Evolutionary conservation across 2,888 invertebrate species (phyloP).

Genomic region (Biston stratarius): DNA sequence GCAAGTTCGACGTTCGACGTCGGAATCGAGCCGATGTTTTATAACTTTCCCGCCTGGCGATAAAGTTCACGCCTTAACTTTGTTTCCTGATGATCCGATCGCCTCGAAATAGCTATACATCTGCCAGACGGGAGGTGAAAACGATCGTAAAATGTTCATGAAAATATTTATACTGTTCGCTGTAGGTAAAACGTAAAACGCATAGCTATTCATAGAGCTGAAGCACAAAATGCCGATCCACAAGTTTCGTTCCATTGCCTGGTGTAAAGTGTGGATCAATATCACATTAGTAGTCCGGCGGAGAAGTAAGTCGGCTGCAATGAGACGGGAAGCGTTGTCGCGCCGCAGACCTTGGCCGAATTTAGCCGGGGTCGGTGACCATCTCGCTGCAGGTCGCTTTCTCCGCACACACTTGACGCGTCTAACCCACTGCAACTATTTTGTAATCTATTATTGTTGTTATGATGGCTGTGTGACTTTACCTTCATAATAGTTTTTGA

Average conservation of each 20-base stretch:
- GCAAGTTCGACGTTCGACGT: slow-evolving; percentile 74
- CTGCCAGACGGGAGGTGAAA: slow-evolving; percentile 72
- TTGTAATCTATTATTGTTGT: slow-evolving; percentile 30
- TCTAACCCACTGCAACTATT: slow-evolving; percentile 33
- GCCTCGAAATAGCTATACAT: slow-evolving; percentile 69
- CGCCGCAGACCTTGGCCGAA: slow-evolving; percentile 80
- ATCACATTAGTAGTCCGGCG: slow-evolving; percentile 30
- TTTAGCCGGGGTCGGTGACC: slow-evolving; percentile 72
- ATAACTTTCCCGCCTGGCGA: slow-evolving; percentile 76
- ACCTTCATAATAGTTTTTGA: slow-evolving; percentile 2
- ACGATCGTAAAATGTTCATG: slow-evolving; percentile 61
- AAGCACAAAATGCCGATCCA: not conserved
- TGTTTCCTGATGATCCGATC: slow-evolving; percentile 72
- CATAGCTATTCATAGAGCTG: slow-evolving; percentile 16
- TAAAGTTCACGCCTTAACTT: slow-evolving; percentile 77
- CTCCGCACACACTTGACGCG: slow-evolving; percentile 54
- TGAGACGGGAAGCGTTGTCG: slow-evolving; percentile 55
- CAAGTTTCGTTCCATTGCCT: slow-evolving; percentile 14
- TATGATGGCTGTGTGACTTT: slow-evolving; percentile 13
- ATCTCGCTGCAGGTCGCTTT: slow-evolving; percentile 71
- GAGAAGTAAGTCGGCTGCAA: slow-evolving; percentile 33
- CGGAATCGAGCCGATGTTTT: slow-evolving; percentile 66
- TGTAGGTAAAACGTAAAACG: slow-evolving; percentile 33
- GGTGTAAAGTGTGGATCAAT: slow-evolving; percentile 31
- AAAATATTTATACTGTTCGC: slow-evolving; percentile 60